A percentile compares a stretch with the other conserved stretches of the same genome.
Evolutionary conservation across 2,888 invertebrate species (phyloP).

Genomic region (Hyposoter dolosus): DNA sequence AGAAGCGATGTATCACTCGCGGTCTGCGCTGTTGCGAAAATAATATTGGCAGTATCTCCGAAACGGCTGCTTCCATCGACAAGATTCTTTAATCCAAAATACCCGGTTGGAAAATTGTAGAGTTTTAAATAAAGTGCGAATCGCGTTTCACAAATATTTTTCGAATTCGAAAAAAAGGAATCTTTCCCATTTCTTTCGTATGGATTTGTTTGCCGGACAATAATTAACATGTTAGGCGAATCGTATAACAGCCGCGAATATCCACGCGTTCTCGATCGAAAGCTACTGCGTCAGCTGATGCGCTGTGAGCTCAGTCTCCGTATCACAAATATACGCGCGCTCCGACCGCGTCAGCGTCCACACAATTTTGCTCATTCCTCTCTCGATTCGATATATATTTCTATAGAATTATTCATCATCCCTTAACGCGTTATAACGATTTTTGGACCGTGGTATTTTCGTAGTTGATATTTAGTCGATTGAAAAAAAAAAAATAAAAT

Average conservation of each 20-base stretch:
- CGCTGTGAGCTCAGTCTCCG: conserved; percentile 23
- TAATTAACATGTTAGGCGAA: conserved; percentile 3
- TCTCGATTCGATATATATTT: conserved; percentile 25
- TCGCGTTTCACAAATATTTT: background rate
- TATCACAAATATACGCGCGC: conserved; percentile 34
- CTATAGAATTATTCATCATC: conserved; percentile 38
- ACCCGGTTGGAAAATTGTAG: background rate
- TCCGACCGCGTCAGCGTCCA: background rate
- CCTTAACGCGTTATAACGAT: background rate
- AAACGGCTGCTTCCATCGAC: background rate
- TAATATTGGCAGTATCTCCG: background rate
- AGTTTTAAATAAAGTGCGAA: background rate
- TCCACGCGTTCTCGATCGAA: conserved; percentile 36
- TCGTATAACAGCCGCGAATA: conserved; percentile 38
- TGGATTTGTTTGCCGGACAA: background rate
- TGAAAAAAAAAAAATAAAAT: background rate
- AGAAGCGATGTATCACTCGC: background rate
- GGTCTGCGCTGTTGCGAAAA: background rate
- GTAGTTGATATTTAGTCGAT: background rate
- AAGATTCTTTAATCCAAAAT: background rate
- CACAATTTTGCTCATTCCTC: conserved; percentile 13
- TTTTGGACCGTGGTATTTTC: background rate
- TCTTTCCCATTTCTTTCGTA: background rate
- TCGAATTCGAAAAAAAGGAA: background rate
- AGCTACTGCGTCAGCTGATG: conserved; percentile 48